phyloP scores from a whole-genome alignment of 1,140 invertebrate genomes.

The Schlechtendalia chinensis region DNA sequence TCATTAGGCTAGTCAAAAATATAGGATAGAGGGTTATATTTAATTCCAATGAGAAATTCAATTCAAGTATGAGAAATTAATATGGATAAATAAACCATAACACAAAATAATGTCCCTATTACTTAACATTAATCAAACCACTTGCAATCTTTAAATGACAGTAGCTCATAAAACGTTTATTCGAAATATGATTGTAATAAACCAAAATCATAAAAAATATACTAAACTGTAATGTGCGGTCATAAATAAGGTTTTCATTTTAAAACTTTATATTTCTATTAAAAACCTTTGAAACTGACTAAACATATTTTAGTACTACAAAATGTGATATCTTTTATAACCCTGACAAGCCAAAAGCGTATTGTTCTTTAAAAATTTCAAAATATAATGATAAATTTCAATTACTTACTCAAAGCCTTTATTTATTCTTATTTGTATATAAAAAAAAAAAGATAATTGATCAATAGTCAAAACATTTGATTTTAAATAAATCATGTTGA shows the following conservation, averaged over 20 bases:
- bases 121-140: constrained; percentile 3
- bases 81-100: not conserved
- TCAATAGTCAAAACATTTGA: too few species aligned
- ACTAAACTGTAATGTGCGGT: not conserved
- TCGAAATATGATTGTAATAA: constrained; percentile 27
- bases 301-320: not conserved
- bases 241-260: constrained; percentile 32
- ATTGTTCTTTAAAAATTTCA: too few species aligned
- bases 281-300: not conserved
- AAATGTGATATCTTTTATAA: too few species aligned
- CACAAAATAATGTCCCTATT: not conserved
- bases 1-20: too few species aligned
- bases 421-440: too few species aligned
- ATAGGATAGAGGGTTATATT: too few species aligned
- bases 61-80: not conserved
- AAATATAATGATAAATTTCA: too few species aligned
- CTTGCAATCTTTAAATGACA: not conserved
- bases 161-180: constrained; percentile 16
- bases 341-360: too few species aligned
- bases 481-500: too few species aligned
- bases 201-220: constrained; percentile 17
- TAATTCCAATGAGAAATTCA: not conserved
- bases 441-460: too few species aligned
- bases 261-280: constrained; percentile 2
- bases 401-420: too few species aligned